A percentile compares a stretch with the other conserved stretches of the same genome.
Evolutionary conservation across 2,888 invertebrate species (phyloP).

Genomic region (Diploptera punctata): DNA sequence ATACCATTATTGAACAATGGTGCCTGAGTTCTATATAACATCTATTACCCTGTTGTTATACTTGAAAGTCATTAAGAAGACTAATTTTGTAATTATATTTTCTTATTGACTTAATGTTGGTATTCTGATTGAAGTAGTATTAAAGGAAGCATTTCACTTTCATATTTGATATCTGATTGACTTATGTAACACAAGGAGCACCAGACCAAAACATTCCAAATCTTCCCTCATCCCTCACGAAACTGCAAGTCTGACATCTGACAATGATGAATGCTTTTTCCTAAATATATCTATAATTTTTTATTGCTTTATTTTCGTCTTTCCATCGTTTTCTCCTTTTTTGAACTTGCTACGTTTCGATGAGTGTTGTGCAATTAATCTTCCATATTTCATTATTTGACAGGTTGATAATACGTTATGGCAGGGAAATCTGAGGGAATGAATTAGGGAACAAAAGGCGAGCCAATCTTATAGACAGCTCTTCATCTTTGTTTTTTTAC

Average conservation of each 20-base stretch:
- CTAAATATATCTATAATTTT: constrained; percentile 16
- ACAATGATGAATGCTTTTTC: constrained; percentile 28
- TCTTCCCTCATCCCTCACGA: too few relatives aligned
- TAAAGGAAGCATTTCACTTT: too few relatives aligned
- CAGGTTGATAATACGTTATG: constrained; percentile 23
- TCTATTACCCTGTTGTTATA: too few relatives aligned
- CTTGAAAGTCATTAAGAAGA: too few relatives aligned
- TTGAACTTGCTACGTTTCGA: constrained; percentile 12
- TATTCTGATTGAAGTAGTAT: too few relatives aligned
- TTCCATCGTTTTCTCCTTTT: constrained; percentile 13
- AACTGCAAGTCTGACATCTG: constrained; percentile 22
- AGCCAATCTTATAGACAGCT: constrained; percentile 21
- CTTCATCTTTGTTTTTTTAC: constrained; percentile 12
- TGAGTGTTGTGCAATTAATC: constrained; percentile 29
- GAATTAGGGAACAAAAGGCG: constrained; percentile 5
- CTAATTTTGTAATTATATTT: too few relatives aligned
- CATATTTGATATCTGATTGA: too few relatives aligned
- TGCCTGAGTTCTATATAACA: too few relatives aligned
- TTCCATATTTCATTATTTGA: constrained; percentile 35
- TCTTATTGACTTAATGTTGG: too few relatives aligned
- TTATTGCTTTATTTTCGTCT: constrained; percentile 14
- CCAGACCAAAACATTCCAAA: too few relatives aligned
- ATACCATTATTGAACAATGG: too few relatives aligned
- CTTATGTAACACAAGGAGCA: too few relatives aligned
- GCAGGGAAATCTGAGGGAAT: constrained; percentile 12